These are phyloP conservation scores for Pocota personata DNA, from an alignment of 2,888 invertebrate species.

Conservation along the genomic window DNA sequence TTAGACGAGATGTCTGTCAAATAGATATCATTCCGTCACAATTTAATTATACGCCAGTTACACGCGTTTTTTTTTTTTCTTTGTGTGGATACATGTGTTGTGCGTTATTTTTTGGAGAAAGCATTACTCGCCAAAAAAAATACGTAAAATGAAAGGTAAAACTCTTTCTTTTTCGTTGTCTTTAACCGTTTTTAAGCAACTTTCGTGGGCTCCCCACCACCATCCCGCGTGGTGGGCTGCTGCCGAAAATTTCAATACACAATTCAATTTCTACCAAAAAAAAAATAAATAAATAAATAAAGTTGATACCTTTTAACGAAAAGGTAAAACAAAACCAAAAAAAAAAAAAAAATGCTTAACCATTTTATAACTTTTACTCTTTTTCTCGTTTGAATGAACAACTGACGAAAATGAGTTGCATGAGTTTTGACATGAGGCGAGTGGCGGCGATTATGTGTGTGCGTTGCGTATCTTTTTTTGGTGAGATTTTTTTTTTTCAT, in stretches of 20 bases:
- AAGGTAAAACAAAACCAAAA: conserved; percentile 31
- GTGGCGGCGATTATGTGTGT: neutral
- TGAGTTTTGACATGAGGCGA: conserved; percentile 48
- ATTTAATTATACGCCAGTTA: conserved; percentile 35
- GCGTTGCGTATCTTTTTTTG: neutral
- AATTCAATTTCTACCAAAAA: conserved; percentile 55
- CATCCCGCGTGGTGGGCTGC: neutral
- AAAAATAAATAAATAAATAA: conserved; percentile 3
- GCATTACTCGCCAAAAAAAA: conserved; percentile 41
- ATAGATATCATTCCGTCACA: conserved; percentile 23
- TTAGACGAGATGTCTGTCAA: conserved; percentile 21
- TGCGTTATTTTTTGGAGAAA: conserved; percentile 49
- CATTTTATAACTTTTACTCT: conserved; percentile 57
- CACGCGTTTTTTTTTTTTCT: conserved; percentile 8
- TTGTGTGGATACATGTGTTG: neutral
- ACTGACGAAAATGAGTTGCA: conserved; percentile 39
- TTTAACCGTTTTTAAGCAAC: conserved; percentile 14
- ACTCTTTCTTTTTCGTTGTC: conserved; percentile 52
- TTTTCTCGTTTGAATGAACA: conserved; percentile 55
- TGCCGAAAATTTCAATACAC: conserved; percentile 67
- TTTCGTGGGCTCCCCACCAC: conserved; percentile 23
- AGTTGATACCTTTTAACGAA: conserved; percentile 44
- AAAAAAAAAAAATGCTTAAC: conserved; percentile 8
- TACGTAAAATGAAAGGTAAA: conserved; percentile 35
- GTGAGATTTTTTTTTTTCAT: neutral